Evolutionary conservation across 2,888 invertebrate species (phyloP), one percentile per base, ranked within the genome.

Genomic region (Lithophane socia): DNA sequence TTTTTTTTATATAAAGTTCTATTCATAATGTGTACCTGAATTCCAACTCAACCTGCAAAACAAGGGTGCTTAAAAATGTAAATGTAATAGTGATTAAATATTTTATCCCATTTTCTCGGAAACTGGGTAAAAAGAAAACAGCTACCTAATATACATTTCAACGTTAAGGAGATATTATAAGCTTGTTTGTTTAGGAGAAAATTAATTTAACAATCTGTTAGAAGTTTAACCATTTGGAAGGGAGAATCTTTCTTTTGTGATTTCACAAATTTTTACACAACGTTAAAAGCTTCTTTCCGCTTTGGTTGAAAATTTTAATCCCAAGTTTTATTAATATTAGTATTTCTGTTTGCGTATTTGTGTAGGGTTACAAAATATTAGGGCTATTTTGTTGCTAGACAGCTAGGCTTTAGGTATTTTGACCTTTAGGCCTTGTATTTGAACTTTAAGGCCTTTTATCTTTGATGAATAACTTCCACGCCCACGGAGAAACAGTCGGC

Each of bases 151-250:
- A 82, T 74, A 82, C 65, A 77, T 85, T 78, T 76, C 61, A 76
- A 77, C 60, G 73, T 68, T 67, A 75, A 75, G 68, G 56, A 80
- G 74, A 77, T 77, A 75, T 75, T 84, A 80, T 71, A 81, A 82
- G 77, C 66, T 58, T 85, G 77, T 87, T 87, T 87, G 87, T 85
- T 80, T 75, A 85, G 69, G 76, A 77, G 78, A 79, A 87, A 85
- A 87, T 85, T 84, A 86, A 85, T 84, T 88, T 81, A 73, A 84
- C 73, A 83, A 82, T 85, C 86, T 82, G 85, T 77, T 86, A 73
- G 80, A 85, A 84, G 80, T 82, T 86, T 75, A 77, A 68, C 76
- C 79, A 77, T 80, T 88, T 78, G 72, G 69, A 73, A 82, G 61
- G 49, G 47, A 81, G 80, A 79, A 84, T 74, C 60, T 70, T 74